Conservation (phyloP, 2,113 vertebrate genomes). For the Eptatretus burgeri region DNA sequence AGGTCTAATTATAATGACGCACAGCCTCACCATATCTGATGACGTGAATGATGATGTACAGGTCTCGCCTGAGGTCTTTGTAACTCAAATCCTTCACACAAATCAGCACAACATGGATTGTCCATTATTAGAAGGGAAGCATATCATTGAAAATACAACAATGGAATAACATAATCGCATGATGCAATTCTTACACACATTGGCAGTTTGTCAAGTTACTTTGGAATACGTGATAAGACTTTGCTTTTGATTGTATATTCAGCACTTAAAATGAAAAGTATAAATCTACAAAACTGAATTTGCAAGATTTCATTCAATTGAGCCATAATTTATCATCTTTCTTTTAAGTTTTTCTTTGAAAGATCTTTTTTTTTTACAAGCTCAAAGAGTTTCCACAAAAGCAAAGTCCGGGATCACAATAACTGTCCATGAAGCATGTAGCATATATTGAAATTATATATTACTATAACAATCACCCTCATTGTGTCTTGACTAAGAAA, state of each 20-base stretch:
- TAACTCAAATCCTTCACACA: slow-evolving; percentile 52
- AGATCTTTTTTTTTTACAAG: too few species aligned
- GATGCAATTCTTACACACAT: background rate
- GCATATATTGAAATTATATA: too few species aligned
- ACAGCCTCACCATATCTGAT: slow-evolving; percentile 46
- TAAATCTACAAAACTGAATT: background rate
- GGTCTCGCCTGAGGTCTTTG: slow-evolving; percentile 80
- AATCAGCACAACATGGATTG: background rate
- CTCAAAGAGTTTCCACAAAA: too few species aligned
- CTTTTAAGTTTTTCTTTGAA: too few species aligned
- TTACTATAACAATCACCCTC: too few species aligned
- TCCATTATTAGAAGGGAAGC: slow-evolving; percentile 10
- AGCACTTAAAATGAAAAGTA: background rate
- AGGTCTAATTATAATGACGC: background rate
- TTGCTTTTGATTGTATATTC: too few species aligned
- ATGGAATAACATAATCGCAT: background rate
- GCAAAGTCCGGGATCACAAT: too few species aligned
- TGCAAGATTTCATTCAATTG: background rate
- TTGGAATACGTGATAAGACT: too few species aligned
- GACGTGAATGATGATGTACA: slow-evolving; percentile 72
- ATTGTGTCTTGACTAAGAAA: too few species aligned
- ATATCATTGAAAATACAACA: background rate
- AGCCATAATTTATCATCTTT: too few species aligned
- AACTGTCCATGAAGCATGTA: too few species aligned
- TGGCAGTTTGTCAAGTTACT: background rate